phyloP scores from a whole-genome alignment of 2,888 invertebrate species.

The Cyclophora albipunctata region DNA sequence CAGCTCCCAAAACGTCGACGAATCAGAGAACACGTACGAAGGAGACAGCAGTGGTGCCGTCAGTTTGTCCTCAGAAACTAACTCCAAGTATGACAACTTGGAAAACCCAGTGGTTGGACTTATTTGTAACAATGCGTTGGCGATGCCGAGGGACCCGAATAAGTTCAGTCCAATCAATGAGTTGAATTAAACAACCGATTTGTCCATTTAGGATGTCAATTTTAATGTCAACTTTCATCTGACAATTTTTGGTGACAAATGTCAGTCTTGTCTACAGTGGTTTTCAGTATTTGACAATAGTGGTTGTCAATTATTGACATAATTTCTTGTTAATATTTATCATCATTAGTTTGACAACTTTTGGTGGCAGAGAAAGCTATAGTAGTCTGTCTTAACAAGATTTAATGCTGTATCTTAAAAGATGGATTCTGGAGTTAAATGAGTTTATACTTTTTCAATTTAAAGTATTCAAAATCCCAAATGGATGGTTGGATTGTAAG shows the following conservation, averaged over 20 bases:
- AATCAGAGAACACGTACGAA: constrained; percentile 61
- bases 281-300: too few species aligned
- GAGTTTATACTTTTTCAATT: too few species aligned
- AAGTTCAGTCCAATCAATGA: constrained; percentile 59
- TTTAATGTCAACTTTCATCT: constrained; percentile 15
- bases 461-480: too few species aligned
- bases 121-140: constrained; percentile 49
- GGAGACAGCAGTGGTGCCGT: constrained; percentile 68
- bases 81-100: constrained; percentile 64
- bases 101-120: constrained; percentile 70
- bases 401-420: too few species aligned
- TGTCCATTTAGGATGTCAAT: constrained; percentile 31
- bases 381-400: too few species aligned
- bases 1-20: constrained; percentile 62
- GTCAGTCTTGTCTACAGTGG: too few species aligned
- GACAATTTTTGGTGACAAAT: constrained; percentile 4
- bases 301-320: too few species aligned
- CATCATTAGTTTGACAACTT: too few species aligned
- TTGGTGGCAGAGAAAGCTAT: too few species aligned
- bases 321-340: too few species aligned
- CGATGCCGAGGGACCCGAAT: constrained; percentile 46
- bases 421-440: too few species aligned
- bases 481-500: too few species aligned
- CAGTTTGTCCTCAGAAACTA: constrained; percentile 63
- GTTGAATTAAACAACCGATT: constrained; percentile 40